Conservation (phyloP, 2,888 invertebrate genomes). For the Drosophila mimica region DNA sequence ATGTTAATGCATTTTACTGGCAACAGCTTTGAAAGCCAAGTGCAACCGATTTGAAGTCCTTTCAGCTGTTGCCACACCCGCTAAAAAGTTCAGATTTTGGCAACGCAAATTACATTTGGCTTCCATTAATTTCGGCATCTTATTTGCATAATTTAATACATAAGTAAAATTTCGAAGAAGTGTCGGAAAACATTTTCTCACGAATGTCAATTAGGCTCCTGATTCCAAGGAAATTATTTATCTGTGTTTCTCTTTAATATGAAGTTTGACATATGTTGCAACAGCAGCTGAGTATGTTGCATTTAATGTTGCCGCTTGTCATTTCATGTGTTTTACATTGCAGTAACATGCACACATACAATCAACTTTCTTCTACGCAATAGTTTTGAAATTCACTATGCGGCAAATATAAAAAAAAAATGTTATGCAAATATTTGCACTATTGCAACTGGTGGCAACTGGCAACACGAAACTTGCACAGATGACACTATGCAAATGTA, state of each 20-base stretch:
- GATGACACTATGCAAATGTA: slow-evolving; percentile 82
- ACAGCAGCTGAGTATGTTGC: slow-evolving; percentile 49
- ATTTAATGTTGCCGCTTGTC: slow-evolving; percentile 67
- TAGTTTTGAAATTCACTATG: slow-evolving; percentile 60
- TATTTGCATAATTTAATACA: not conserved
- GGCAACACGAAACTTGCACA: slow-evolving; percentile 64
- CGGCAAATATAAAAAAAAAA: slow-evolving; percentile 20
- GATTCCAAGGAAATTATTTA: not conserved
- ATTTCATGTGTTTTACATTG: slow-evolving; percentile 65
- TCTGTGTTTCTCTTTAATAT: not conserved
- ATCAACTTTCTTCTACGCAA: slow-evolving; percentile 43
- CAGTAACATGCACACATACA: slow-evolving; percentile 23
- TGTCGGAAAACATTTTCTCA: not conserved
- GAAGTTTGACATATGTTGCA: slow-evolving; percentile 9
- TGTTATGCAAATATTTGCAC: slow-evolving; percentile 68
- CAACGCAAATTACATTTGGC: not conserved
- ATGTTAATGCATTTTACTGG: slow-evolving; percentile 3
- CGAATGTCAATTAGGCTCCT: too few species aligned
- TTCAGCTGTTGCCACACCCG: slow-evolving; percentile 17
- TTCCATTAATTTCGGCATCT: not conserved
- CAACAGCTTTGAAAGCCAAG: not conserved
- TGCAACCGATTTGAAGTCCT: not conserved
- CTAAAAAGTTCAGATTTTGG: slow-evolving; percentile 34
- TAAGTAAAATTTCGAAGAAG: not conserved
- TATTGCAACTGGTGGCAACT: slow-evolving; percentile 30